These are phyloP conservation scores for Magallana angulata DNA, from an alignment of 1,140 invertebrate genomes.

Conservation along the genomic window DNA sequence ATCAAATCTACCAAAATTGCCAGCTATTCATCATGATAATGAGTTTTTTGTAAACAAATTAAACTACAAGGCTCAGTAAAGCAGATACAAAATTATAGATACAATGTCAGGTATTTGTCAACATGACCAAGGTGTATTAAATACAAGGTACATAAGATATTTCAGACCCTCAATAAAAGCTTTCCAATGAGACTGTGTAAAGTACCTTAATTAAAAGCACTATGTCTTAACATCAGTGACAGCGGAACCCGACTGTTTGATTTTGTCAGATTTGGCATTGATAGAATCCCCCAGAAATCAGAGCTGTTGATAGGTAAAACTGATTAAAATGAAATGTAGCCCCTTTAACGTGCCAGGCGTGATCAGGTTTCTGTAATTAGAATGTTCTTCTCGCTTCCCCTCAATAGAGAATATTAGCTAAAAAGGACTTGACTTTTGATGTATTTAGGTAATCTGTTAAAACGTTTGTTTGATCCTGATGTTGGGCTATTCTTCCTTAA, in stretches of 20 bases:
- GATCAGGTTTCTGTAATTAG: slow-evolving; percentile 29
- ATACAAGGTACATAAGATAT: neutral
- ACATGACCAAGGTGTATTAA: neutral
- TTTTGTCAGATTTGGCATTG: slow-evolving; percentile 16
- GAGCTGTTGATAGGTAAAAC: slow-evolving; percentile 11
- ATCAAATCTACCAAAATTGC: too few species aligned
- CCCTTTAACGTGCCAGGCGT: slow-evolving; percentile 18
- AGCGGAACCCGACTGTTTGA: neutral
- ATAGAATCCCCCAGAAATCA: neutral
- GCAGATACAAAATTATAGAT: too few species aligned
- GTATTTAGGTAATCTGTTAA: slow-evolving; percentile 32
- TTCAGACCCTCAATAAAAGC: neutral
- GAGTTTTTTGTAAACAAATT: too few species aligned
- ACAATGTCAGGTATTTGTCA: too few species aligned
- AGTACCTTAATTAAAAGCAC: slow-evolving; percentile 23
- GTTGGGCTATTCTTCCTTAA: slow-evolving; percentile 16
- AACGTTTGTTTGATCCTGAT: slow-evolving; percentile 32
- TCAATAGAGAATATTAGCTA: slow-evolving; percentile 33
- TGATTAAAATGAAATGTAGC: slow-evolving; percentile 38
- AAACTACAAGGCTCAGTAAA: too few species aligned
- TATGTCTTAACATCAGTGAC: slow-evolving; percentile 8
- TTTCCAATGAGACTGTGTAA: neutral
- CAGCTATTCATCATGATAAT: too few species aligned
- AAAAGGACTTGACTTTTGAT: slow-evolving; percentile 25
- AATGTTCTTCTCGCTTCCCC: neutral